Base-by-base conservation (phyloP, 1,140 invertebrate species). In the Diplogasteroides magnus region DNA sequence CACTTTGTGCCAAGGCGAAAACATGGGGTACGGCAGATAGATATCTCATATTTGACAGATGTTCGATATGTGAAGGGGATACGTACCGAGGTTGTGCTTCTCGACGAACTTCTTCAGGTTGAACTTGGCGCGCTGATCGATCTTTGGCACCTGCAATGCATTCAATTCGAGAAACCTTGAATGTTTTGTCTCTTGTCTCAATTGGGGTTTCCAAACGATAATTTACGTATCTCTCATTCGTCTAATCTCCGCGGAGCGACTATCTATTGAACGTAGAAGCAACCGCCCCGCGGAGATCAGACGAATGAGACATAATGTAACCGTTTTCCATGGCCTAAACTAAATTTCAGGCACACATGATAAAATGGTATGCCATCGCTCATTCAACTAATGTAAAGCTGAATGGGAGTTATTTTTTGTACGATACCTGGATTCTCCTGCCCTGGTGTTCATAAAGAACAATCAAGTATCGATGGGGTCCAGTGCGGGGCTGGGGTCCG, bases 391-490 rank as follows among this genome's bases (percentile, higher is more conserved):
- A n/a, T n/a, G n/a, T n/a, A n/a, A n/a, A n/a, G n/a, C n/a, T n/a
- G n/a, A n/a, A n/a, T n/a, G n/a, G n/a, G n/a, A n/a, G n/a, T n/a
- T n/a, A n/a, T n/a, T n/a, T n/a, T n/a, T n/a, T n/a, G n/a, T n/a
- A n/a, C n/a, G n/a, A n/a, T 56, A 61, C 28, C 59, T 61, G 28
- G 0, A 26, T 29, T 1, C 59, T 29, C 29, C 80, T 75, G 58
- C 81, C 81, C 32, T 68, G 71, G 62, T 82, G 80, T 64, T 82
- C 80, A 59, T 78, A 82, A 56, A 82, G 72, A 1, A 82, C 77
- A 63, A 82, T 83, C 19, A 82, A 58, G 61, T 82, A 82, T 6
- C 80, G 79, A 68, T 82, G 80, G 25, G 80, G 74, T 55, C 77
- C 80, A 56, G 80, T 83, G 31, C 80, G 71, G 31, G 80, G 80